Base-by-base conservation (phyloP, 1,140 invertebrate species). In the Pollicipes pollicipes region DNA sequence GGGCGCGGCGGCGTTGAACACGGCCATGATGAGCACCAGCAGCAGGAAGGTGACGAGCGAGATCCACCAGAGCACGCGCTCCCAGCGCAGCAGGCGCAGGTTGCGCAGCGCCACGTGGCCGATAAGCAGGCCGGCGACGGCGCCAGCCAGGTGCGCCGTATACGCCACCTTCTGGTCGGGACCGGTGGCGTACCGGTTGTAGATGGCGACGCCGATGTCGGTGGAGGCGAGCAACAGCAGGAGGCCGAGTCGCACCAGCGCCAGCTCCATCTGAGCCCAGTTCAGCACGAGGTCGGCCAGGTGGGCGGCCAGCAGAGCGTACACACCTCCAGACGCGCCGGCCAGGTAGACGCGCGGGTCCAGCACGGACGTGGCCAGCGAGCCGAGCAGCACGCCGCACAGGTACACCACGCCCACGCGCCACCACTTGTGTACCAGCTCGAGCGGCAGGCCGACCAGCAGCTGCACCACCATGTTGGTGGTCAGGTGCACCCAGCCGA, bases 31-130 rank as follows among this genome's bases (percentile, higher is more conserved):
- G 8, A 31, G 79, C 83, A 92, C 89, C 1, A 95, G 84, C 0
- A 83, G 80, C n/a, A 86, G 81, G 75, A 88, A 95, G 0, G 89
- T 77, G 8, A 87, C 81, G 13, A 95, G 84, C 32, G 89, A 88
- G 67, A 87, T 82, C 89, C 90, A 93, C 87, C 91, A 93, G 24
- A 84, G 66, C 87, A 81, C 73, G 75, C 88, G 88, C 79, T 97
- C 94, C 86, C 91, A 93, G 68, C 84, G 86, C 70, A 87, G 85
- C 69, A 91, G 87, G 77, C 90, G 86, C 1, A 97, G 83, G 82
- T 98, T 98, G 31, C 91, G 84, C 1, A 98, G 82, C 0, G 94
- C 87, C 32, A 91, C 88, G 66, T 97, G 88, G n/a, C 95, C 95
- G 28, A 98, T 88, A 2, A 97, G 84, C 1, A 98, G 82, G 27